Base-by-base conservation (phyloP, 2,113 vertebrate species). In the Petrocephalus microphthalmus region DNA sequence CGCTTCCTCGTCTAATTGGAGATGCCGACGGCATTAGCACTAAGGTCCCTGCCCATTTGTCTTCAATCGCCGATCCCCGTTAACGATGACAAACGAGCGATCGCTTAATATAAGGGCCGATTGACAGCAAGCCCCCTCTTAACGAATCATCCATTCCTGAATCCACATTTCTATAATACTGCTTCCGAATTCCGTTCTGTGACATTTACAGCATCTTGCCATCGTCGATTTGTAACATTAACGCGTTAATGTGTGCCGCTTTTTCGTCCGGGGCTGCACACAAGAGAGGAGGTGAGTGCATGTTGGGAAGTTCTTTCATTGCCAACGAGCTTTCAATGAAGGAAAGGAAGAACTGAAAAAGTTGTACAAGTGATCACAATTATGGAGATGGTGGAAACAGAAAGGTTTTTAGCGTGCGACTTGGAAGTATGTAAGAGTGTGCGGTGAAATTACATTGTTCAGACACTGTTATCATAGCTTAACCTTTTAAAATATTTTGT, bases 401-500 rank as follows among this genome's bases (percentile, higher is more conserved):
- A n/a, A n/a, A 78, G 29, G 84, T 88, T 91, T 85, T 85, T 42
- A 89, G 54, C n/a, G 42, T 67, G 45, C 25, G 51, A 86, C 22
- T 42, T 56, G 49, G 49, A 84, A 90, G 54, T 81, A 33, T 49
- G 37, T 45, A 42, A 83, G 54, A 2, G 10, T 42, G 13, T 52
- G 74, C 45, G 11, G 15, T 15, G 37, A 87, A 51, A 78, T 57
- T 57, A 29, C 56, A 33, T 54, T 74, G 3, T 53, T 78, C 47
- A 74, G 84, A 22, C 29, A 49, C 5, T 89, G 42, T 49, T 37
- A 87, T 60, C 54, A 37, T 56, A 82, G 17, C 53, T 51, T 89
- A 81, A 8, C n/a, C 29, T 81, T 87, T 87, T 56, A 57, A 87
- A 53, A 74, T 22, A n/a, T 88, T 81, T 82, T 52, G 29, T n/a